Base-by-base conservation (phyloP, 2,113 vertebrate species). In the Indicator indicator region DNA sequence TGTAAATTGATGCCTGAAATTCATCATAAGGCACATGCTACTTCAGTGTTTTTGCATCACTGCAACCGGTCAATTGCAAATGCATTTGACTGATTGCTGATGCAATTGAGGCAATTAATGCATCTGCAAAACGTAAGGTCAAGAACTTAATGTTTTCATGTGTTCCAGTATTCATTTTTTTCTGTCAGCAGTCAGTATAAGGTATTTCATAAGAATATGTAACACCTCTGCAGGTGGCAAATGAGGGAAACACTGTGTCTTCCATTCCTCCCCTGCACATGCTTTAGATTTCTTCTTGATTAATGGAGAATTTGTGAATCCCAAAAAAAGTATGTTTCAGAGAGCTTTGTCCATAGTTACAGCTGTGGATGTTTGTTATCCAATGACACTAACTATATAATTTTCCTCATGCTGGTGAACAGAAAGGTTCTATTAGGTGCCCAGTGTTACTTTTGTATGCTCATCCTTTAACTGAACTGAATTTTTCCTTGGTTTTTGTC, bases 261-360 rank as follows among this genome's bases (percentile, higher is more conserved):
- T 56, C 42, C 33, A 2, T 27, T 38, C n/a, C 62, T 4, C 8
- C 4, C 8, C 67, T 17, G 73, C 10, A 17, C 1, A 0, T 3
- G 13, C 20, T 83, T 79, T 44, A 69, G 33, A 40, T 73, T 79
- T 85, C 55, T 72, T 87, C 54, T 23, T 62, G 46, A 79, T 69
- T 62, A 55, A 38, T 9, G 3, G 24, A 52, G 24, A 65, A 58
- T 62, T 72, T 68, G 17, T 40, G 63, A 64, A 70, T 69, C 21
- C 28, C 11, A 24, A 9, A 5, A 32, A 72, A 64, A 62, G 20
- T 42, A 50, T 11, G 17, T 52, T 89, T 68, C 42, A 65, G 33
- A 84, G 32, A 78, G 1, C 16, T 63, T 86, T 81, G 19, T 28
- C 48, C 14, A 19, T 42, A 86, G 36, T 77, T 77, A 71, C 30